These are phyloP conservation scores for Myodes glareolus DNA, from an alignment of 2,113 vertebrate species.

Conservation along the genomic window DNA sequence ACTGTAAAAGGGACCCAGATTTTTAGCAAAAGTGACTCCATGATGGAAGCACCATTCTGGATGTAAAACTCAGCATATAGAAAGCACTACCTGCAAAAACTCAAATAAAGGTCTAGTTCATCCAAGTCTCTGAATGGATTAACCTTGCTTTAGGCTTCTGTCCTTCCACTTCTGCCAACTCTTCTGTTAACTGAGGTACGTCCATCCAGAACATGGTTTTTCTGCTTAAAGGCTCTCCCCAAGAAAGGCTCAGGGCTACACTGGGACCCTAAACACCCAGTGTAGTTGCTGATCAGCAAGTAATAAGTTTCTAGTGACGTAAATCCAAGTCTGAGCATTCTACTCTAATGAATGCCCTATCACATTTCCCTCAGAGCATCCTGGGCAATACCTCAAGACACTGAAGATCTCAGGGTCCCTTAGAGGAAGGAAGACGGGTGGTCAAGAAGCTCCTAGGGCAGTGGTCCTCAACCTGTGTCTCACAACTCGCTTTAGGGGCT, in stretches of 20 bases:
- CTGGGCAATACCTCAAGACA: too few species aligned
- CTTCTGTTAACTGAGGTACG: background rate
- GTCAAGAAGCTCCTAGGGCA: background rate
- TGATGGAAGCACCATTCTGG: background rate
- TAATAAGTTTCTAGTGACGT: background rate
- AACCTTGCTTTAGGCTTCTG: background rate
- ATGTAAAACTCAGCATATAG: background rate
- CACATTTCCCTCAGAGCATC: too few species aligned
- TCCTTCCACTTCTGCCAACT: background rate
- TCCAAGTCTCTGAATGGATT: background rate
- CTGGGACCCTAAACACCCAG: background rate
- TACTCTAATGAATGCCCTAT: background rate
- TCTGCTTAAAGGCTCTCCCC: background rate
- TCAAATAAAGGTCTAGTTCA: background rate
- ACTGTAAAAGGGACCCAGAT: background rate
- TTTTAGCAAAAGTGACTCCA: too few species aligned
- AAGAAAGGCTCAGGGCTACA: background rate
- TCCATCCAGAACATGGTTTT: background rate
- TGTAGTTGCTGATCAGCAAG: background rate
- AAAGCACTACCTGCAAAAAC: background rate
- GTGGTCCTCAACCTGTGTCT: background rate
- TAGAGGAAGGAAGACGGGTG: background rate
- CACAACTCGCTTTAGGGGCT: background rate
- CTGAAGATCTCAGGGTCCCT: rapidly evolving
- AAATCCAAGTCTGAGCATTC: background rate